These are phyloP conservation scores for Montipora foliosa DNA, from an alignment of 64 coral and sea anemone species.

Conservation along the genomic window DNA sequence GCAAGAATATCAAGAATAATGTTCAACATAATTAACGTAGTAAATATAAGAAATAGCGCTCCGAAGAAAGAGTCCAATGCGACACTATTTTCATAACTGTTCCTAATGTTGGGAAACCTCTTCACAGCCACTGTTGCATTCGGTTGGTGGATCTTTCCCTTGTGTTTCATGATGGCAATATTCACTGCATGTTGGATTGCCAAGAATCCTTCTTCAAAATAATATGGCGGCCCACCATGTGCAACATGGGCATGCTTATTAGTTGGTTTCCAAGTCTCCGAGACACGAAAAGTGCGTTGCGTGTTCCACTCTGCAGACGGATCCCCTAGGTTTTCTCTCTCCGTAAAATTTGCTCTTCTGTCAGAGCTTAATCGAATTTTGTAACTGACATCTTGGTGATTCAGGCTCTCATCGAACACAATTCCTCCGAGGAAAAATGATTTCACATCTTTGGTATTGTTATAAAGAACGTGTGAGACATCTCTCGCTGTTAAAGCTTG, in stretches of 20 bases:
- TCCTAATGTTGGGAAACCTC: slow-evolving; percentile 78
- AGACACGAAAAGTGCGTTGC: slow-evolving; percentile 85
- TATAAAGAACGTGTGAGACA: no score
- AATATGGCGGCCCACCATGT: slow-evolving; percentile 75
- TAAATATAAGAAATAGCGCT: slow-evolving; percentile 72
- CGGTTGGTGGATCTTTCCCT: not conserved
- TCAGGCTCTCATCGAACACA: slow-evolving; percentile 71
- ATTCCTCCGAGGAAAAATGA: slow-evolving; percentile 68
- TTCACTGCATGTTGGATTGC: slow-evolving; percentile 85
- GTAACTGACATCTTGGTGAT: slow-evolving; percentile 43
- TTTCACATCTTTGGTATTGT: no score
- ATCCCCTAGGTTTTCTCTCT: slow-evolving; percentile 16
- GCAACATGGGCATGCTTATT: slow-evolving; percentile 23
- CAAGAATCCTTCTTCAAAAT: slow-evolving; percentile 90
- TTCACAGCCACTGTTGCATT: slow-evolving; percentile 48
- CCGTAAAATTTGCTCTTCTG: slow-evolving; percentile 13
- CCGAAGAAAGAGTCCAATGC: slow-evolving; percentile 75
- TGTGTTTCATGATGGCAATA: slow-evolving; percentile 76
- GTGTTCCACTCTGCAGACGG: slow-evolving; percentile 86
- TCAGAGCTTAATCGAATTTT: slow-evolving; percentile 86
- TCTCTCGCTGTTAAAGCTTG: not conserved
- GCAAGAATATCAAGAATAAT: slow-evolving; percentile 87
- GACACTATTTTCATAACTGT: slow-evolving; percentile 66
- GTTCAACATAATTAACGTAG: slow-evolving; percentile 82
- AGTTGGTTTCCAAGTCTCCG: slow-evolving; percentile 71